Base-by-base conservation (phyloP, 2,888 invertebrate genomes). In the Ditylenchus weischeri region DNA sequence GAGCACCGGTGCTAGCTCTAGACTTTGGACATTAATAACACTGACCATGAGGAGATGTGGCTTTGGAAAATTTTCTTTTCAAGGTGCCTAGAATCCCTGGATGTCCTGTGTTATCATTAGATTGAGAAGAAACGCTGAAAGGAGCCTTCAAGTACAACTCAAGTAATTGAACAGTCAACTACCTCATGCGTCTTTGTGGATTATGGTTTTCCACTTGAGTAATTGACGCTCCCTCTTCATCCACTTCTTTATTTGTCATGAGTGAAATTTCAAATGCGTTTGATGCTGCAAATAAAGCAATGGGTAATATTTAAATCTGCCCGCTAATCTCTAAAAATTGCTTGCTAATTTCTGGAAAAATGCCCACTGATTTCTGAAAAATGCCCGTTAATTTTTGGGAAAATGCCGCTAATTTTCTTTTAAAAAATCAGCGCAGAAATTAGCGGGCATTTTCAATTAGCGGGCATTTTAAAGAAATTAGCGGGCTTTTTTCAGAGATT, bases 161-260 rank as follows among this genome's bases (percentile, higher is more conserved):
- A 23, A 15, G 21, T 48, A n/a, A 43, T 65, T 15, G 5, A 29
- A 29, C 29, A 43, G 19, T 43, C 10, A 58, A 21, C 62, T n/a
- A 73, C 70, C 75, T 75, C 23, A 59, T 57, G 15, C 72, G 1
- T 35, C 75, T 21, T 19, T 15, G 36, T 29, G 72, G 68, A 66
- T 74, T 72, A 57, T 75, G 63, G 29, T 75, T 64, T 29, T 57
- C 38, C 19, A 72, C 72, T n/a, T 60, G 75, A 8, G 74, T 62
- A 57, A 72, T 54, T 38, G 23, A 21, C 13, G 49, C 21, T 36
- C 64, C 66, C n/a, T 19, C 49, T n/a, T 73, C 64, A 29, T 75
- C 74, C n/a, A 66, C 43, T 23, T 72, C 72, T 23, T 48, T 57
- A 13, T 38, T 35, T 23, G 11, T n/a, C 21, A 43, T 21, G n/a